Conservation (phyloP, 2,888 invertebrate species). For the Sinhomidia bicolor region DNA sequence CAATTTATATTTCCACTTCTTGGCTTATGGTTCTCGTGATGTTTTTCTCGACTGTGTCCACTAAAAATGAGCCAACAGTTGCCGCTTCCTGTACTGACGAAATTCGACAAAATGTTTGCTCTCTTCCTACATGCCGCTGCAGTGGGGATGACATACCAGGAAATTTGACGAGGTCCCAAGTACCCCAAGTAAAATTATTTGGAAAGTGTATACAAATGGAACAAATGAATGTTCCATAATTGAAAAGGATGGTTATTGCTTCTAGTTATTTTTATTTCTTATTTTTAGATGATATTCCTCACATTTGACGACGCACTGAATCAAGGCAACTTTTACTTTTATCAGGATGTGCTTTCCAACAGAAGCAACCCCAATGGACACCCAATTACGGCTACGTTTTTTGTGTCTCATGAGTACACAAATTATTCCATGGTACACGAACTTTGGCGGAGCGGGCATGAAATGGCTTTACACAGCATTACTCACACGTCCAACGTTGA, state of each 20-base stretch:
- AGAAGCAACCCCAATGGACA: constrained; percentile 86
- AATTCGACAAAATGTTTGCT: constrained; percentile 81
- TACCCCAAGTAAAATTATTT: constrained; percentile 83
- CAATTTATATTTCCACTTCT: too few species aligned
- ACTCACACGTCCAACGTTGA: constrained; percentile 75
- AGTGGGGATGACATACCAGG: constrained; percentile 83
- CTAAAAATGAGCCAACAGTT: too few species aligned
- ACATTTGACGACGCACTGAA: constrained; percentile 87
- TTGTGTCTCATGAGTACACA: constrained; percentile 88
- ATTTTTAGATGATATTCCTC: constrained; percentile 85
- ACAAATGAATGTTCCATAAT: background rate
- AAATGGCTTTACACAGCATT: constrained; percentile 88
- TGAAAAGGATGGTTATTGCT: background rate
- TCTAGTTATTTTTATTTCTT: constrained; percentile 5
- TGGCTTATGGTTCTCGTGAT: too few species aligned
- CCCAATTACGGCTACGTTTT: constrained; percentile 86
- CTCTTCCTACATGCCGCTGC: constrained; percentile 84
- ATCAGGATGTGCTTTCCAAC: constrained; percentile 83
- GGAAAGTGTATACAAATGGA: background rate
- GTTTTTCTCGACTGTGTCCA: too few species aligned
- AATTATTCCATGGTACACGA: constrained; percentile 86
- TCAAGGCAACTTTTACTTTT: constrained; percentile 83
- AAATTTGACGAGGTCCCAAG: constrained; percentile 81
- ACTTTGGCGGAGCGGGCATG: constrained; percentile 85
- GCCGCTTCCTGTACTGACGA: constrained; percentile 24